Conservation (phyloP, 2,888 invertebrate genomes). For the Pyralis farinalis region DNA sequence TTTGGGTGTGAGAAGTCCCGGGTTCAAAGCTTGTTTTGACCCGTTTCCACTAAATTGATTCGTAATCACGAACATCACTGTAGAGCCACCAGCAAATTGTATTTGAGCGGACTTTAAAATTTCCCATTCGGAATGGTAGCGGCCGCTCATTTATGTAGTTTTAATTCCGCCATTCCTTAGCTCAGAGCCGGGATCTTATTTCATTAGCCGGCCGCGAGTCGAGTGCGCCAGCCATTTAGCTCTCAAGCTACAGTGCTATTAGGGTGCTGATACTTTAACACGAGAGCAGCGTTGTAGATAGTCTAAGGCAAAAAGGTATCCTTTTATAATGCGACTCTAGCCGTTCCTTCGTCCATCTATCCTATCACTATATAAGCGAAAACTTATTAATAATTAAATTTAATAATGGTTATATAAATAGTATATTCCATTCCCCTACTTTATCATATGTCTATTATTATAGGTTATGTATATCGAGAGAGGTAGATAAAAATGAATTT, state of each 20-base stretch:
- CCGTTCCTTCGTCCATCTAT: too few species aligned
- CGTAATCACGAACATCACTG: conserved; percentile 15
- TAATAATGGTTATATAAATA: too few species aligned
- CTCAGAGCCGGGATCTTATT: conserved; percentile 71
- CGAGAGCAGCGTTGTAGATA: conserved; percentile 10
- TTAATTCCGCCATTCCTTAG: conserved; percentile 80
- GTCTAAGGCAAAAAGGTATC: too few species aligned
- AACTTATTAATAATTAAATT: too few species aligned
- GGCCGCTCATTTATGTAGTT: conserved; percentile 75
- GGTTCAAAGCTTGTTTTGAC: conserved; percentile 58
- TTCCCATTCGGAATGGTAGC: conserved; percentile 54
- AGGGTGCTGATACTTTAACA: conserved; percentile 15
- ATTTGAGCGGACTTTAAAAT: conserved; percentile 36
- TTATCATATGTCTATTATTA: too few species aligned
- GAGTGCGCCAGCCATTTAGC: conserved; percentile 66
- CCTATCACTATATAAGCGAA: too few species aligned
- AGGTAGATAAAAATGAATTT: too few species aligned
- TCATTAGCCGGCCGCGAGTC: conserved; percentile 73
- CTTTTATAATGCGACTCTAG: too few species aligned
- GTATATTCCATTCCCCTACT: too few species aligned
- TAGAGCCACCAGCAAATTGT: conserved; percentile 28
- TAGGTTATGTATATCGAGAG: too few species aligned
- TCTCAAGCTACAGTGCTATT: conserved; percentile 50
- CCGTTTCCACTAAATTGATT: conserved; percentile 18
- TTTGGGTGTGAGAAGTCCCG: conserved; percentile 72